A percentile compares a stretch with the other conserved stretches of the same genome.
Evolutionary conservation across 2,113 vertebrate species (phyloP).

Genomic region (Pterocles gutturalis): DNA sequence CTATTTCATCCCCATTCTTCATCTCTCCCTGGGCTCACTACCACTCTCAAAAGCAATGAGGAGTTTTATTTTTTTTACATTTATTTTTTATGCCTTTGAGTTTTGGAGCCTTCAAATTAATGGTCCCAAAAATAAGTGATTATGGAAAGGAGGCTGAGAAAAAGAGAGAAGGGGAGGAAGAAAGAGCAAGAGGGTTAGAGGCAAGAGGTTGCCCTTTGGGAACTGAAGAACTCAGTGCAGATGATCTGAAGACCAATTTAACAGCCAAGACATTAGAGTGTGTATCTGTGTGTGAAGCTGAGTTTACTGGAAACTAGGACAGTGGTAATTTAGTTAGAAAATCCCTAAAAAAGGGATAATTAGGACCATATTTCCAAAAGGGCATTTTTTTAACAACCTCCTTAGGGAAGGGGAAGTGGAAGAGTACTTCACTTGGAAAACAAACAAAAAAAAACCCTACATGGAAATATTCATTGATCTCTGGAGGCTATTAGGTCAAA

Average conservation of each 20-base stretch:
- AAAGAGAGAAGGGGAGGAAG: neutral
- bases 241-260: conserved; percentile 14
- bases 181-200: neutral
- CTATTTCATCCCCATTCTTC: neutral
- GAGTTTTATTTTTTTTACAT: neutral
- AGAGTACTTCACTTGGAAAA: neutral
- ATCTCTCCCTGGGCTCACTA: neutral
- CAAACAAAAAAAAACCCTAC: neutral
- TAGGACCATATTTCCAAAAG: neutral
- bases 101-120: conserved; percentile 15
- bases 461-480: conserved; percentile 17
- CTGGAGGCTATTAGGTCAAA: conserved; percentile 10
- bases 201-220: neutral
- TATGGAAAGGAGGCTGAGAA: neutral
- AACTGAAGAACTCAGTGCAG: neutral
- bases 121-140: conserved; percentile 7
- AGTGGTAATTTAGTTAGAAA: conserved; percentile 23
- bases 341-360: neutral
- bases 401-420: neutral
- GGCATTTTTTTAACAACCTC: neutral
- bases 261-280: neutral
- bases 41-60: neutral
- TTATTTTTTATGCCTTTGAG: neutral
- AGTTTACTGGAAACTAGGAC: conserved; percentile 32
- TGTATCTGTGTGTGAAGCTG: neutral